These are phyloP conservation scores for Mixornis gularis DNA, from an alignment of 2,113 vertebrate genomes.

Conservation along the genomic window DNA sequence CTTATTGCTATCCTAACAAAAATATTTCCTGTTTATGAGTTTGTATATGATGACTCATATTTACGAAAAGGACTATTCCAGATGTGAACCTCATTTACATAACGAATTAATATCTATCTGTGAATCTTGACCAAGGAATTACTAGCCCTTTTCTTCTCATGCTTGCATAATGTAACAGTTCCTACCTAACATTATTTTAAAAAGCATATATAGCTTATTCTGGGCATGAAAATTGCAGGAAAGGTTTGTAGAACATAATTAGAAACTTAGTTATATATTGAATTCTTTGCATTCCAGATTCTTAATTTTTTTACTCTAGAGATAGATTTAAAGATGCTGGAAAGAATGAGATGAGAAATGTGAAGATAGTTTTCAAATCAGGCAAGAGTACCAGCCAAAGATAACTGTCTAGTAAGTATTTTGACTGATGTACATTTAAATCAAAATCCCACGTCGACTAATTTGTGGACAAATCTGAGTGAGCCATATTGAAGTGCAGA, in stretches of 20 bases:
- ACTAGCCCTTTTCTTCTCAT: neutral
- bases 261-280: neutral
- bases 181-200: neutral
- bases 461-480: neutral
- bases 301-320: neutral
- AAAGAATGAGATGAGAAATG: neutral
- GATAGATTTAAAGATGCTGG: neutral
- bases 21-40: slow-evolving; percentile 5
- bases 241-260: neutral
- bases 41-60: neutral
- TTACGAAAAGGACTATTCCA: neutral
- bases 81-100: neutral
- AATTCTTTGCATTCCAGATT: neutral
- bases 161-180: neutral
- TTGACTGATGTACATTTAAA: neutral
- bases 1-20: neutral
- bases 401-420: neutral
- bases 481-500: accelerated
- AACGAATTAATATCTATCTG: neutral
- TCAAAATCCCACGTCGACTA: neutral
- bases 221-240: neutral
- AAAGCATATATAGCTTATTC: neutral
- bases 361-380: neutral
- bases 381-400: neutral
- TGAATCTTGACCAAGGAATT: neutral